These are phyloP conservation scores for Anabacerthia variegaticeps DNA, from an alignment of 2,797 vertebrate species.

Conservation along the genomic window DNA sequence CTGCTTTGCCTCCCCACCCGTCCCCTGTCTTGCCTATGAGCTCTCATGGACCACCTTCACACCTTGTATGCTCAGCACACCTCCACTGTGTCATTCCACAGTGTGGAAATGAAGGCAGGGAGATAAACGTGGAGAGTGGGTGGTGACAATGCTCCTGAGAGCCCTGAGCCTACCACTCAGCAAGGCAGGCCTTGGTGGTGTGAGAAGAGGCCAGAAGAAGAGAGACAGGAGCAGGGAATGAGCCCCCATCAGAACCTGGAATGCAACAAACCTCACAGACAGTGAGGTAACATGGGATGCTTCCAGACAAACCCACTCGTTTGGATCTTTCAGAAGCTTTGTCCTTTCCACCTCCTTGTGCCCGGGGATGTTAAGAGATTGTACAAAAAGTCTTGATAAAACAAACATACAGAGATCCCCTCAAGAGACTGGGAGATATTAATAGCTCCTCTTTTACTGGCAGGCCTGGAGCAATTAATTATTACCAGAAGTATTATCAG, in stretches of 20 bases:
- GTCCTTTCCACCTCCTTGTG: neutral
- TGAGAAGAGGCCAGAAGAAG: neutral
- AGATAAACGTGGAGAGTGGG: slow-evolving; percentile 45
- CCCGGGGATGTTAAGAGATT: neutral
- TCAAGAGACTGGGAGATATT: slow-evolving; percentile 9
- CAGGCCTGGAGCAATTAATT: slow-evolving; percentile 14
- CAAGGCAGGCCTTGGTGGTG: neutral
- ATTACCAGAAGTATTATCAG: slow-evolving; percentile 47
- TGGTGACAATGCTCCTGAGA: slow-evolving; percentile 33
- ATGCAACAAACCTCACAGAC: neutral
- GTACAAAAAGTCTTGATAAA: neutral
- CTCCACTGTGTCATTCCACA: fast-evolving
- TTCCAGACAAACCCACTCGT: neutral
- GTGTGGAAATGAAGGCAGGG: slow-evolving; percentile 41
- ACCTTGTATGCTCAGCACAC: neutral
- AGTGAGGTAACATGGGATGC: neutral
- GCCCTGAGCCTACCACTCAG: slow-evolving; percentile 34
- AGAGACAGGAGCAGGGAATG: neutral
- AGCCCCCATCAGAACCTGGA: neutral
- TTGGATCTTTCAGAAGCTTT: neutral
- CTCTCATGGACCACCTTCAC: neutral
- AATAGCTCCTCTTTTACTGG: slow-evolving; percentile 47
- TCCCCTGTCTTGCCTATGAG: neutral
- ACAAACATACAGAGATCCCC: neutral
- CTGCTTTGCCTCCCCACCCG: neutral